phyloP scores from a whole-genome alignment of 2,888 invertebrate species.

The Papilio demoleus region DNA sequence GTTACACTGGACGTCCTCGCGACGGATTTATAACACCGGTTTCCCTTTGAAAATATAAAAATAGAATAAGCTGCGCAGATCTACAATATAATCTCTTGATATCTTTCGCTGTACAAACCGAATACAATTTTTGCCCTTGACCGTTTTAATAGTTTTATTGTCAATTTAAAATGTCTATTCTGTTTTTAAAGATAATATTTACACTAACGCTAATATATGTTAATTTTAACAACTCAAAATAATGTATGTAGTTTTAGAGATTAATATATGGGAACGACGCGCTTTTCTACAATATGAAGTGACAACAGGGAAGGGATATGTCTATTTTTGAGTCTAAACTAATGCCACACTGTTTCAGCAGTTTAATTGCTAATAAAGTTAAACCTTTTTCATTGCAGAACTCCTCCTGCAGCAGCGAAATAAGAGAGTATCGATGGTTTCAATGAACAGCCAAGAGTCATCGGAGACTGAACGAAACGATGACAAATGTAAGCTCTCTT shows the following conservation, averaged over 20 bases:
- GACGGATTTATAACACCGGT: conserved; percentile 27
- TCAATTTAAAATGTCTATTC: not conserved
- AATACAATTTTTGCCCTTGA: conserved; percentile 3
- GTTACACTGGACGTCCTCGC: conserved; percentile 32
- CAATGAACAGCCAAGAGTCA: conserved; percentile 74
- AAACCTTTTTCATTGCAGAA: conserved; percentile 62
- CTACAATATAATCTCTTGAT: conserved; percentile 17
- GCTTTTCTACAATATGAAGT: no score
- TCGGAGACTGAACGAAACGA: conserved; percentile 69
- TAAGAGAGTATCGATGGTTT: conserved; percentile 73
- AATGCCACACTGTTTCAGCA: no score
- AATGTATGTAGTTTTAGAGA: no score
- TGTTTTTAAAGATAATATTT: not conserved
- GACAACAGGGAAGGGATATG: no score
- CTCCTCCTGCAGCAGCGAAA: conserved; percentile 72
- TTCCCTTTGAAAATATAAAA: conserved; percentile 28
- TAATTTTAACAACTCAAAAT: no score
- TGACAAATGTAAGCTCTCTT: conserved; percentile 71
- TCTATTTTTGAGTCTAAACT: no score
- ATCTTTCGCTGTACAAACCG: not conserved
- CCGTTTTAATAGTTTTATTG: conserved; percentile 9
- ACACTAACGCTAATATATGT: no score
- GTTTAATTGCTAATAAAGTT: conserved; percentile 5
- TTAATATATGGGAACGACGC: no score
- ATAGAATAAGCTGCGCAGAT: conserved; percentile 17